Evolutionary conservation across 2,113 vertebrate genomes (phyloP), one percentile per base, ranked within the genome.

Genomic region (Ovis canadensis): DNA sequence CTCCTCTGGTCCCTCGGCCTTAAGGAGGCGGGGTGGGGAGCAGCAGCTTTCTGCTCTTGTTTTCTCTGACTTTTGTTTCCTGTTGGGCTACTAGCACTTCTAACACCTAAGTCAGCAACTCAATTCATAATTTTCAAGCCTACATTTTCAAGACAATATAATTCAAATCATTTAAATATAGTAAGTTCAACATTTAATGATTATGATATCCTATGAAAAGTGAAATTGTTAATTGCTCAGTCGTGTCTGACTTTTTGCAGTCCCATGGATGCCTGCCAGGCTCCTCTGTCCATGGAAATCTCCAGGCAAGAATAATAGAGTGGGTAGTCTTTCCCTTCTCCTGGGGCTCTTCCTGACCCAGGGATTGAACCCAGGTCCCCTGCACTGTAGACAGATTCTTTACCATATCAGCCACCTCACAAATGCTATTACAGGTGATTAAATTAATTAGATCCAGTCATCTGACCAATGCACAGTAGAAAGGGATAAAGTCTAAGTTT

Each of bases 341-440:
- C 6, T 5, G 71, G 23, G 71, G 40, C 8, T 43, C 6, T 77
- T 43, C 67, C 40, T 43, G 71, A 43, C 23, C 23, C 23, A 43
- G 11, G 23, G 23, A 43, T 77, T 77, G 40, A 40, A 77, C 71
- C 23, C 71, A 43, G 6, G 71, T 43, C 71, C 25, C 40, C 71
- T 43, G 71, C 40, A 77, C 7, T 77, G 12, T 7, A 77, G 71
- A 14, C 5, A 43, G 71, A 77, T 77, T 77, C 40, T 77, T 77
- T 27, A 43, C 40, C 23, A 27, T 27, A 74, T 43, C 27, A 27
- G 23, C 92, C 86, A 95, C 55, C 80, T 96, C 82, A 60, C 31
- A 96, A 96, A 88, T 91, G 57, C 16, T 91, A 31, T 96, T 95
- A 77, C 17, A 90, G 59, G 83, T 92, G 96, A 94, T 94, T 96